Conservation (phyloP, 2,113 vertebrate species). For the Dolichotis patagonum region DNA sequence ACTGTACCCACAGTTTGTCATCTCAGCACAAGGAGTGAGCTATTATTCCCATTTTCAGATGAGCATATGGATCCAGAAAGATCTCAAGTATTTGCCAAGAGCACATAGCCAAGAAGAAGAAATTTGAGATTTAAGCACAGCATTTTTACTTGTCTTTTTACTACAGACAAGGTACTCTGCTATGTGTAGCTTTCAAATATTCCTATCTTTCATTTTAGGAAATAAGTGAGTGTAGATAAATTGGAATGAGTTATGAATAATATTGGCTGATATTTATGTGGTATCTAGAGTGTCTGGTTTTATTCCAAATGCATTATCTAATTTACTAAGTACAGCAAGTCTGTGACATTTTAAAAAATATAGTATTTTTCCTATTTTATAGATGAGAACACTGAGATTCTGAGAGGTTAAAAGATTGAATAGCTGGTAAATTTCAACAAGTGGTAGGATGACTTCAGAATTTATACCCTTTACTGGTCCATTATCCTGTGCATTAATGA, state of each 20-base stretch:
- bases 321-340: conserved; percentile 13
- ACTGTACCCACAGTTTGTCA: not conserved
- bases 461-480: not conserved
- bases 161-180: not conserved
- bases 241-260: conserved; percentile 45
- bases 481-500: not conserved
- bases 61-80: not conserved
- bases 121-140: not conserved
- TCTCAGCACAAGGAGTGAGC: not conserved
- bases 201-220: not conserved
- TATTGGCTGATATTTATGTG: conserved; percentile 1
- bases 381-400: not conserved
- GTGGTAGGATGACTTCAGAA: not conserved
- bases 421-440: not conserved
- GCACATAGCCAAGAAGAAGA: not conserved
- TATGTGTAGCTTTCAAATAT: not conserved
- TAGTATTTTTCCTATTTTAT: not conserved
- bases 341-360: not conserved
- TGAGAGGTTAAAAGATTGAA: not conserved
- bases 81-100: not conserved
- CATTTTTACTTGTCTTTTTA: conserved; percentile 8
- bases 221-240: not conserved
- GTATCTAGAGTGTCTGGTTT: not conserved
- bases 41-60: not conserved
- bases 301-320: not conserved